These are phyloP conservation scores for Amphiura filiformis DNA, from an alignment of 35 echinoderm and acorn worm species.

Conservation along the genomic window DNA sequence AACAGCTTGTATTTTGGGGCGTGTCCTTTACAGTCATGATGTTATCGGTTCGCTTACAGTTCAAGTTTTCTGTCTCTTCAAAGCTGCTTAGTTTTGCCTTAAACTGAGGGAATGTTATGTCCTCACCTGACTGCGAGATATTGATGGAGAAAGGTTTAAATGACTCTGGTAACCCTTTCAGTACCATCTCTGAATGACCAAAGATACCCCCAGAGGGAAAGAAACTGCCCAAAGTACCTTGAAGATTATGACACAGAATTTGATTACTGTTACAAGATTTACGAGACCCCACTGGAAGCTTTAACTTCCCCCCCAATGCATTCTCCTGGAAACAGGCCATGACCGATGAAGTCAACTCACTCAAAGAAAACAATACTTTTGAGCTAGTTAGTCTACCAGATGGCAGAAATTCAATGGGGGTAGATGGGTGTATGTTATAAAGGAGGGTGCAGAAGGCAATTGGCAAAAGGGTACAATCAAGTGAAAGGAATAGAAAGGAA, in stretches of 20 bases:
- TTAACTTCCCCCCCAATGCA: not conserved
- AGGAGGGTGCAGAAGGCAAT: conserved; percentile 21
- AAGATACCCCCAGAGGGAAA: conserved; percentile 29
- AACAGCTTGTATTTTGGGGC: no score
- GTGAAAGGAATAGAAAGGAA: conserved; percentile 22
- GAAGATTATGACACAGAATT: not conserved
- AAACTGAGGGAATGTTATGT: no score
- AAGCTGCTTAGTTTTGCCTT: no score
- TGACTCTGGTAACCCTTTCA: no score
- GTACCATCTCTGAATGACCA: not conserved
- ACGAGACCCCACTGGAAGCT: conserved; percentile 2
- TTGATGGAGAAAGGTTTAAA: no score
- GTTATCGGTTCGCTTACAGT: no score
- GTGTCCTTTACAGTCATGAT: no score
- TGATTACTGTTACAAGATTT: conserved; percentile 32
- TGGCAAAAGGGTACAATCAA: conserved; percentile 34
- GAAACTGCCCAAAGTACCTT: conserved; percentile 9
- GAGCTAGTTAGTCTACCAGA: conserved; percentile 9
- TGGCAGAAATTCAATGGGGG: conserved; percentile 7
- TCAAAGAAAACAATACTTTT: conserved; percentile 30
- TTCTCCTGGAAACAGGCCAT: conserved; percentile 15
- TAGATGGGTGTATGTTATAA: conserved; percentile 14
- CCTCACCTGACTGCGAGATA: no score
- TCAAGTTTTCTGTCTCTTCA: no score
- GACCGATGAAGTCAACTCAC: conserved; percentile 30